A percentile compares a stretch with the other conserved stretches of the same genome.
These are phyloP conservation scores for Chiloscyllium punctatum DNA, from an alignment of 2,797 vertebrate species.

Conservation along the genomic window DNA sequence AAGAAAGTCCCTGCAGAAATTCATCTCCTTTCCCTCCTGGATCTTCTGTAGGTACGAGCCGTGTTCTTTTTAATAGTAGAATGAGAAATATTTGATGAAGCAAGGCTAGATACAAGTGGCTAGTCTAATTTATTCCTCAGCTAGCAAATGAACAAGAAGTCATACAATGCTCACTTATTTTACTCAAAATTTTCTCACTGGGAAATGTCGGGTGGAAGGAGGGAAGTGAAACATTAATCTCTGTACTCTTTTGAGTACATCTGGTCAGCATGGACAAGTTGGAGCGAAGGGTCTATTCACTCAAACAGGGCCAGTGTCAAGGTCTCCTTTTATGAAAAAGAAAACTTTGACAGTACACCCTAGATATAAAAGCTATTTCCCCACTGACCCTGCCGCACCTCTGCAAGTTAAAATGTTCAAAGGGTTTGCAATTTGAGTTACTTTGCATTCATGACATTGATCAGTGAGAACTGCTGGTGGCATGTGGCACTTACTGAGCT, in stretches of 20 bases:
- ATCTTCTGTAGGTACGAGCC: not conserved
- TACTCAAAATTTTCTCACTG: not conserved
- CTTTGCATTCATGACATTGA: not conserved
- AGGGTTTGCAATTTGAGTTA: not conserved
- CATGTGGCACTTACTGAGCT: not conserved
- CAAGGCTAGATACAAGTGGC: not conserved
- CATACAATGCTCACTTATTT: not conserved
- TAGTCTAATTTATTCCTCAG: not conserved
- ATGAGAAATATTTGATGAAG: not conserved
- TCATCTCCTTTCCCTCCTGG: not conserved
- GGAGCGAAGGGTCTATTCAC: too few relatives aligned
- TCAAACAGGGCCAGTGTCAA: not conserved
- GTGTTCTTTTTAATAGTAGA: not conserved
- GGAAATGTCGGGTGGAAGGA: not conserved
- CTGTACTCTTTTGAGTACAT: not conserved
- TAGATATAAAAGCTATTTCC: not conserved
- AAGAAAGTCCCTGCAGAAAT: not conserved
- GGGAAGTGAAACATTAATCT: not conserved
- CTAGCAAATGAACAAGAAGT: not conserved
- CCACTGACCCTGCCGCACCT: not conserved
- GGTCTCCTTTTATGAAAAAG: not conserved
- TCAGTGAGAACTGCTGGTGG: not conserved
- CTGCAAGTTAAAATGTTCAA: conserved; percentile 9
- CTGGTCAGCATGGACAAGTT: too few relatives aligned
- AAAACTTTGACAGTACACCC: not conserved